phyloP scores from a whole-genome alignment of 2,888 invertebrate species.

The Chouioia cunea region DNA sequence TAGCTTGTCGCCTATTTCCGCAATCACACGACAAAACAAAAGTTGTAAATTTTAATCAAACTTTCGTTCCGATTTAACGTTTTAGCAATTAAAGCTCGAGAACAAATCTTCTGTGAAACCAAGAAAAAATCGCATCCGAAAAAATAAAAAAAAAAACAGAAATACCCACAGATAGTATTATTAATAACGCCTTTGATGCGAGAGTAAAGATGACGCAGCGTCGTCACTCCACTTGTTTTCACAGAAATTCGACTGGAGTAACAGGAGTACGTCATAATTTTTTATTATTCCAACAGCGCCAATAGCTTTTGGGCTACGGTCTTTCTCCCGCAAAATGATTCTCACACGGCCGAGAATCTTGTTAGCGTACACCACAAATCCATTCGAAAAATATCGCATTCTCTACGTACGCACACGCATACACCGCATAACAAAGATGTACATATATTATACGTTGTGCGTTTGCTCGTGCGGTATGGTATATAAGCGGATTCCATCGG shows the following conservation, averaged over 20 bases:
- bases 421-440: constrained; percentile 7
- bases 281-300: background rate
- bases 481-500: too few relatives aligned
- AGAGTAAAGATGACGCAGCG: constrained; percentile 3
- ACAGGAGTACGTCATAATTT: background rate
- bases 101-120: too few relatives aligned
- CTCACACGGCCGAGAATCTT: constrained; percentile 12
- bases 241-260: constrained; percentile 25
- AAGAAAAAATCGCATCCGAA: too few relatives aligned
- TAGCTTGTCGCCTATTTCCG: too few relatives aligned
- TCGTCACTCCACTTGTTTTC: constrained; percentile 43
- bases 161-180: background rate
- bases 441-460: too few relatives aligned
- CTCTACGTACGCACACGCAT: constrained; percentile 10
- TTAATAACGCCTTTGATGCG: constrained; percentile 2
- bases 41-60: too few relatives aligned
- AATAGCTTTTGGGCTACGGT: constrained; percentile 1
- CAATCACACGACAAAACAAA: too few relatives aligned
- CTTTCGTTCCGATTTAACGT: too few relatives aligned
- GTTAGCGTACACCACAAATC: constrained; percentile 22
- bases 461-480: too few relatives aligned
- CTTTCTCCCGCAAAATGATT: constrained; percentile 22
- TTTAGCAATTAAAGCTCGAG: too few relatives aligned
- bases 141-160: background rate
- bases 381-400: constrained; percentile 5